These are phyloP conservation scores for Zingel zingel DNA, from an alignment of 2,113 vertebrate genomes.

Conservation along the genomic window DNA sequence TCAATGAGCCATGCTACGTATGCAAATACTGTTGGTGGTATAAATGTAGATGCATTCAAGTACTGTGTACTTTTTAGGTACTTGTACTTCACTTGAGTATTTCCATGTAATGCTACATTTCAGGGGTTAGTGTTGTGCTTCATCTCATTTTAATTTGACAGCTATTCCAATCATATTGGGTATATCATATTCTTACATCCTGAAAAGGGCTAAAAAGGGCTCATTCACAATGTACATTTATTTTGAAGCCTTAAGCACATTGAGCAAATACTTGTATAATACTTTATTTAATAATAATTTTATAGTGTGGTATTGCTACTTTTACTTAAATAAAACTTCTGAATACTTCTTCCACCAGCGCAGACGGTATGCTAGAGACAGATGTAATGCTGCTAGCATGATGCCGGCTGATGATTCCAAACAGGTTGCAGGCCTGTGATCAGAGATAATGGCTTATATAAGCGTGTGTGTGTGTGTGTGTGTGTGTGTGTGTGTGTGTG, in stretches of 20 bases:
- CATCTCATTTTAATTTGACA: too few relatives aligned
- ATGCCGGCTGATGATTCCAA: background rate
- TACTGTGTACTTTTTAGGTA: background rate
- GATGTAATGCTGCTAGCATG: background rate
- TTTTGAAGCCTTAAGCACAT: background rate
- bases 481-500: background rate
- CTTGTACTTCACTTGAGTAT: background rate
- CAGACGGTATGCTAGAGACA: background rate
- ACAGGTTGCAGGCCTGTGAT: constrained; percentile 49
- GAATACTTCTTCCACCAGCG: background rate
- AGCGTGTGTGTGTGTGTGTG: constrained; percentile 38
- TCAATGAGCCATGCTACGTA: background rate
- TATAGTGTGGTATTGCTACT: background rate
- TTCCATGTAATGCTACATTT: background rate
- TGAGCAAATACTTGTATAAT: too few relatives aligned
- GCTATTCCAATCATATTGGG: background rate
- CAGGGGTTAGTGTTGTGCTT: background rate
- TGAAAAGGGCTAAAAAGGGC: background rate
- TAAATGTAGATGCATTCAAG: background rate
- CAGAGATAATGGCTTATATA: constrained; percentile 45
- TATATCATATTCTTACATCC: background rate
- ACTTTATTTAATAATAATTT: background rate
- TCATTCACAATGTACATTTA: background rate
- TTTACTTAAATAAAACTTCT: background rate
- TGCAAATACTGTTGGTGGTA: background rate